Conservation (phyloP, 2,113 vertebrate genomes). For the Chaenogobius annularis region DNA sequence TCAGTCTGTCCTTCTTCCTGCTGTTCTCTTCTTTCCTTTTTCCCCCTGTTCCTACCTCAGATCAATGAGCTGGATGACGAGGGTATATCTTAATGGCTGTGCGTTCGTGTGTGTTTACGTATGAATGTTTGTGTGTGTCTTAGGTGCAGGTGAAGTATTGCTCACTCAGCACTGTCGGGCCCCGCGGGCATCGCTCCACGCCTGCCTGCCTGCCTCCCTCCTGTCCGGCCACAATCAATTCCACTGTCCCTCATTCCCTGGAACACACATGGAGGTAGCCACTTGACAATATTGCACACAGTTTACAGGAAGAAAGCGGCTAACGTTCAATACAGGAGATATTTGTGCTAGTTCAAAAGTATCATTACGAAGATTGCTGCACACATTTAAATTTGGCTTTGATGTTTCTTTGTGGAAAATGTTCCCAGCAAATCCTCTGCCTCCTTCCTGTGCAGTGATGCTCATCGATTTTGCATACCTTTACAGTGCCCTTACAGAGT, state of each 20-base stretch:
- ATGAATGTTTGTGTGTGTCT: conserved; percentile 17
- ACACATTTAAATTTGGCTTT: background rate
- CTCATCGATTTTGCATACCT: background rate
- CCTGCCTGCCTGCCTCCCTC: conserved; percentile 71
- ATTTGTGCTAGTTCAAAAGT: background rate
- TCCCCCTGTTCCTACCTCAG: conserved; percentile 44
- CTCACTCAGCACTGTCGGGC: conserved; percentile 68
- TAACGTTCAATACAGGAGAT: background rate
- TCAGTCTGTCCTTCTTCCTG: conserved; percentile 33
- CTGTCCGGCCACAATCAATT: conserved; percentile 73
- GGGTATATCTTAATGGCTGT: conserved; percentile 64
- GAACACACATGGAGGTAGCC: conserved; percentile 14
- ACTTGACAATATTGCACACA: conserved; percentile 17
- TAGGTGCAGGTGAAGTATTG: conserved; percentile 65
- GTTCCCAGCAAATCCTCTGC: background rate
- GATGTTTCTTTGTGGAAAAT: background rate
- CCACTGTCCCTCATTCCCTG: conserved; percentile 18
- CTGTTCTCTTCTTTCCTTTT: conserved; percentile 25
- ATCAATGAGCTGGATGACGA: conserved; percentile 62
- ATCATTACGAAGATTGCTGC: background rate
- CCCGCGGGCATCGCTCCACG: conserved; percentile 63
- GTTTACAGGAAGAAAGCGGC: background rate
- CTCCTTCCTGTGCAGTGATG: conserved; percentile 3
- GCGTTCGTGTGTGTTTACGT: conserved; percentile 9
- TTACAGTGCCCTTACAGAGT: background rate